phyloP scores from a whole-genome alignment of 2,797 vertebrate genomes.

The Takifugu rubripes region DNA sequence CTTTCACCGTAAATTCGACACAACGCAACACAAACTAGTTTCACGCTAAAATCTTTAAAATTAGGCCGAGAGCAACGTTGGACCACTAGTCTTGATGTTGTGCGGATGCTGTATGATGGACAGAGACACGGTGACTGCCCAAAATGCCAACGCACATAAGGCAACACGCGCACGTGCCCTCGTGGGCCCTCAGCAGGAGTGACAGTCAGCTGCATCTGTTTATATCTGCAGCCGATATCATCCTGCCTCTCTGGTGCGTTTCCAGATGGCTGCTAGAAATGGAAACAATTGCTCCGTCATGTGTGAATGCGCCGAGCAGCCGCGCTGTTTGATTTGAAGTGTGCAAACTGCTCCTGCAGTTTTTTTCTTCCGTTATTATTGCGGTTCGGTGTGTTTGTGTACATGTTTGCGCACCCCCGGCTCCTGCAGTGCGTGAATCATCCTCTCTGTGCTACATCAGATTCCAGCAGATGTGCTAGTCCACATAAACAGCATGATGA shows the following conservation, averaged over 20 bases:
- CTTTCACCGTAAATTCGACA: no score
- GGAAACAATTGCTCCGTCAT: slow-evolving; percentile 1
- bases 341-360: not conserved
- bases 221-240: slow-evolving; percentile 20
- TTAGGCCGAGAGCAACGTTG: not conserved
- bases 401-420: not conserved
- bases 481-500: slow-evolving; percentile 7
- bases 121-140: slow-evolving; percentile 15
- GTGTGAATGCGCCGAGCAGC: not conserved
- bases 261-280: slow-evolving; percentile 14
- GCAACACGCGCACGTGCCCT: slow-evolving; percentile 1
- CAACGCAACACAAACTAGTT: no score
- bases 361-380: not conserved
- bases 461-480: slow-evolving; percentile 19
- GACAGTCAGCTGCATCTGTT: slow-evolving; percentile 16
- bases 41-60: no score
- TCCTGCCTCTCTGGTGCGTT: slow-evolving; percentile 3
- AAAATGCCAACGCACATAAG: not conserved
- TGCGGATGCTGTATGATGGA: slow-evolving; percentile 23
- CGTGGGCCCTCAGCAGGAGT: slow-evolving; percentile 1
- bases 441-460: slow-evolving; percentile 4
- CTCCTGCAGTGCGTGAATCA: not conserved
- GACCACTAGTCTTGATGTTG: slow-evolving; percentile 13
- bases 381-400: not conserved
- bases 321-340: not conserved